These are phyloP conservation scores for Aplysina aerophoba DNA, from an alignment of 37 sponge, comb jelly and placozoan genomes.

Conservation along the genomic window DNA sequence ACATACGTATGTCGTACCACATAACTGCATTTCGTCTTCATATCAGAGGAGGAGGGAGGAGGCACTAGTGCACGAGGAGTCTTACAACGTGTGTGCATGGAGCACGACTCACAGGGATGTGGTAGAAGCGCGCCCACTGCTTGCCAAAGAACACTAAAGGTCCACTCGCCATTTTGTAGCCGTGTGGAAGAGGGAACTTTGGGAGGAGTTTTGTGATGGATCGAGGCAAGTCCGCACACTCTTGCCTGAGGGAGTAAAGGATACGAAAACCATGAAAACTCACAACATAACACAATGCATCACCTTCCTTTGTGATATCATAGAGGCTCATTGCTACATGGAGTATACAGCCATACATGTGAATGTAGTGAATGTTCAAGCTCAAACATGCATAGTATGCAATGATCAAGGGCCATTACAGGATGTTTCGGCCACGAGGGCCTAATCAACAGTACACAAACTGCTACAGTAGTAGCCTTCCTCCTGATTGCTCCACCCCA, in stretches of 20 bases:
- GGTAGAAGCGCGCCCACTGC: slow-evolving; percentile 14
- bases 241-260: not conserved
- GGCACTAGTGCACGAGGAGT: no score
- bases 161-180: not conserved
- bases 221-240: not conserved
- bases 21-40: no score
- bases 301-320: no score
- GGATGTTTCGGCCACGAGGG: no score
- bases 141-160: not conserved
- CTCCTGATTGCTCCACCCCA: not conserved
- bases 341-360: no score
- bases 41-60: no score
- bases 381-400: no score
- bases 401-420: no score
- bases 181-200: not conserved
- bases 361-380: no score
- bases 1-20: no score
- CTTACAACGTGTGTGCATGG: not conserved
- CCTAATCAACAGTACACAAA: not conserved
- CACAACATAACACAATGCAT: not conserved
- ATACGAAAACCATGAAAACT: no score
- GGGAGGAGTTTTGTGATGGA: slow-evolving; percentile 4
- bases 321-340: no score
- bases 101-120: not conserved
- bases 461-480: not conserved